A percentile compares a stretch with the other conserved stretches of the same genome.
phyloP scores from a whole-genome alignment of 2,797 vertebrate species.

The Chromobotia macracanthus region DNA sequence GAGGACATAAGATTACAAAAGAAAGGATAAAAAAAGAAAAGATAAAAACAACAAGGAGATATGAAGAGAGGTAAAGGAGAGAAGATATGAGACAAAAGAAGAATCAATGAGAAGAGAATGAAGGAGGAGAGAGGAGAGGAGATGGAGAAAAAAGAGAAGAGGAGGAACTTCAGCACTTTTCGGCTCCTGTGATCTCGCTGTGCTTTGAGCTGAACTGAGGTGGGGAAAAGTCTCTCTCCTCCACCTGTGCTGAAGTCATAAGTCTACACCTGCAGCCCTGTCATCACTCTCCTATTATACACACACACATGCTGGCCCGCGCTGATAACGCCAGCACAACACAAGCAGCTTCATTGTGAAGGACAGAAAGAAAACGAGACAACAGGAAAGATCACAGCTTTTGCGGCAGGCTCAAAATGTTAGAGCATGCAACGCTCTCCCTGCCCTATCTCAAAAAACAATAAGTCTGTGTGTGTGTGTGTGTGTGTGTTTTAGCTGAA shows the following conservation, averaged over 20 bases:
- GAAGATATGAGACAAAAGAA: background rate
- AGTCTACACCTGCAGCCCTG: slow-evolving; percentile 60
- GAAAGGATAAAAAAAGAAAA: background rate
- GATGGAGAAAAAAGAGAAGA: background rate
- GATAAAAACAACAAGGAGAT: background rate
- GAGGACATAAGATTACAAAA: background rate
- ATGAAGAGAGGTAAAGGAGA: background rate
- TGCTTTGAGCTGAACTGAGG: slow-evolving; percentile 31
- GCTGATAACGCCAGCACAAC: slow-evolving; percentile 51
- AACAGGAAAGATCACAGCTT: slow-evolving; percentile 58
- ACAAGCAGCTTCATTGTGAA: slow-evolving; percentile 56
- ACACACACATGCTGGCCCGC: slow-evolving; percentile 42
- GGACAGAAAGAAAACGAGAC: slow-evolving; percentile 46
- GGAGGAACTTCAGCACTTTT: background rate
- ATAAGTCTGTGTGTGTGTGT: slow-evolving; percentile 37
- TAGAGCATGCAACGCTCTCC: slow-evolving; percentile 45
- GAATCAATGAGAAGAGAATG: background rate
- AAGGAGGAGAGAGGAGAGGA: background rate
- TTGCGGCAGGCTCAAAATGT: slow-evolving; percentile 54
- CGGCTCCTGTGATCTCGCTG: slow-evolving; percentile 14
- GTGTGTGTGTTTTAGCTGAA: slow-evolving; percentile 48
- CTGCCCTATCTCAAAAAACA: slow-evolving; percentile 46
- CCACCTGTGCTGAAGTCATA: slow-evolving; percentile 49
- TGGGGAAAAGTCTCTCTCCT: slow-evolving; percentile 41
- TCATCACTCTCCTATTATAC: slow-evolving; percentile 60